A percentile compares a stretch with the other conserved stretches of the same genome.
Evolutionary conservation across 2,888 invertebrate genomes (phyloP).

Genomic region (Eudemis profundana): DNA sequence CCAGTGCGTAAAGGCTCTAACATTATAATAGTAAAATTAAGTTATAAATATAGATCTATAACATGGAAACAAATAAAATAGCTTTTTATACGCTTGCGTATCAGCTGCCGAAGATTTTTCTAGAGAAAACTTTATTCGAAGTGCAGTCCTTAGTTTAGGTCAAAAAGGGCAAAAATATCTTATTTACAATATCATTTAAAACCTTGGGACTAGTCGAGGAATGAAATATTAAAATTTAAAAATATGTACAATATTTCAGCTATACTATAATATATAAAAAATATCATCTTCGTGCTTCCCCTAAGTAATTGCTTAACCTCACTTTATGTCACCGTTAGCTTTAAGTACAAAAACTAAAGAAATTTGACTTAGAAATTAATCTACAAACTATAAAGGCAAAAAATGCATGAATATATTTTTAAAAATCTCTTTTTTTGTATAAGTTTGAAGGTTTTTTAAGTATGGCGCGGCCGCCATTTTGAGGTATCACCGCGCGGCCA

Average conservation of each 20-base stretch:
- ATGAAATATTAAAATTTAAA: conserved; percentile 52
- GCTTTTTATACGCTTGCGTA: neutral
- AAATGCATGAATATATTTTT: conserved; percentile 42
- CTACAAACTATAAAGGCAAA: conserved; percentile 45
- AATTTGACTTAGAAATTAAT: conserved; percentile 36
- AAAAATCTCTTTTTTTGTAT: conserved; percentile 36
- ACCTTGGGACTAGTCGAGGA: conserved; percentile 62
- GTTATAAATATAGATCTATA: conserved; percentile 10
- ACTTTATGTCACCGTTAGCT: conserved; percentile 49
- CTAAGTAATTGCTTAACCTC: conserved; percentile 48
- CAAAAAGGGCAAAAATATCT: conserved; percentile 57
- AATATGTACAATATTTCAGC: conserved; percentile 52
- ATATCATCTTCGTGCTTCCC: conserved; percentile 52
- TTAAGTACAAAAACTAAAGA: conserved; percentile 40
- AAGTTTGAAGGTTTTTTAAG: conserved; percentile 27
- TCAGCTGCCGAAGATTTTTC: conserved; percentile 15
- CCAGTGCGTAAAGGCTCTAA: neutral
- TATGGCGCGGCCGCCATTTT: conserved; percentile 49
- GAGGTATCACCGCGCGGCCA: conserved; percentile 53
- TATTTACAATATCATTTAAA: conserved; percentile 51
- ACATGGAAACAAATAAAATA: neutral
- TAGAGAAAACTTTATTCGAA: conserved; percentile 2
- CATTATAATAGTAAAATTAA: conserved; percentile 23
- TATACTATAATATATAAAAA: conserved; percentile 54
- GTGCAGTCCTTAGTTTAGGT: conserved; percentile 50